Conservation (phyloP, 2,797 vertebrate species). For the Enteromius radiatus region DNA sequence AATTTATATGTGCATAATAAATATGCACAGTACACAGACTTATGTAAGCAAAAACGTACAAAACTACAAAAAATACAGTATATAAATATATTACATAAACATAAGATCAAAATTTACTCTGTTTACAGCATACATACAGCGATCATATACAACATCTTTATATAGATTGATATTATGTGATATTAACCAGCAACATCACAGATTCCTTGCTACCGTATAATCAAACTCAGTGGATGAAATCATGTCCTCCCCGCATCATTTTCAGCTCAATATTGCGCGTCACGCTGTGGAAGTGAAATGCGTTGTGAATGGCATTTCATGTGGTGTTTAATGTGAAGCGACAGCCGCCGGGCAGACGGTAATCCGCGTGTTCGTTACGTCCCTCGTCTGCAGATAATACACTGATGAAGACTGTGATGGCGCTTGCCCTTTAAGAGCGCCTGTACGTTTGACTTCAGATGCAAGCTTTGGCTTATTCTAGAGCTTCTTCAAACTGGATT, state of each 20-base stretch:
- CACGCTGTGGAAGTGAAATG: constrained; percentile 8
- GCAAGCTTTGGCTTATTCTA: constrained; percentile 20
- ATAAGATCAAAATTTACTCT: too few species aligned
- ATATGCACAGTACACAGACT: too few species aligned
- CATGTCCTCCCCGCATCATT: neutral
- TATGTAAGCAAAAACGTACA: too few species aligned
- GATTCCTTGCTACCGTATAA: neutral
- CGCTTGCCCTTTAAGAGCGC: neutral
- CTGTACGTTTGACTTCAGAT: constrained; percentile 28
- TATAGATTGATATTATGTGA: too few species aligned
- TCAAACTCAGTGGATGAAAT: neutral
- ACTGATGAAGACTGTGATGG: constrained; percentile 13
- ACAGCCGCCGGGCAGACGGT: neutral
- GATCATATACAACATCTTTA: too few species aligned
- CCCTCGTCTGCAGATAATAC: neutral
- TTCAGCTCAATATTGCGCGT: neutral
- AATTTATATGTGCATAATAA: too few species aligned
- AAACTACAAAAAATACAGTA: too few species aligned
- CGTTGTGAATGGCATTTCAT: neutral
- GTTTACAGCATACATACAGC: neutral
- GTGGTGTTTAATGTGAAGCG: neutral
- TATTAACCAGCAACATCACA: neutral
- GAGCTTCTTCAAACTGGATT: constrained; percentile 33
- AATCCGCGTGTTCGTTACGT: neutral
- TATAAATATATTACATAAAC: too few species aligned